phyloP scores from a whole-genome alignment of 2,113 vertebrate genomes.

The Emberiza fucata region DNA sequence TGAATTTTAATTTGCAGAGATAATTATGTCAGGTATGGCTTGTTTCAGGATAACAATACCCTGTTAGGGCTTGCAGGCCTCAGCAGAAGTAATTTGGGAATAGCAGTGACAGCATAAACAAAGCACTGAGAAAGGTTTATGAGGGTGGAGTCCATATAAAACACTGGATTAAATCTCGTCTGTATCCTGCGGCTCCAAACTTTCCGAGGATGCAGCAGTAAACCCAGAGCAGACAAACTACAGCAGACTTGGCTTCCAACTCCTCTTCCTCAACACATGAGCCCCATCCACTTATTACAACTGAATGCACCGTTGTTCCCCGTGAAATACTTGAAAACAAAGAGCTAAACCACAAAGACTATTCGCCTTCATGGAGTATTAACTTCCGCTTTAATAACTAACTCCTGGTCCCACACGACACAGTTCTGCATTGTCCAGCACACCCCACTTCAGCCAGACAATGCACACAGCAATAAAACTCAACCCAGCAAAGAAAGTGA shows the following conservation, averaged over 20 bases:
- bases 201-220: neutral
- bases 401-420: neutral
- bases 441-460: slow-evolving; percentile 39
- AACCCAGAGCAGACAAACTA: neutral
- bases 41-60: slow-evolving; percentile 23
- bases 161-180: neutral
- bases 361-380: neutral
- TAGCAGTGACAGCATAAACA: neutral
- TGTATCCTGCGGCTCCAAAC: slow-evolving; percentile 39
- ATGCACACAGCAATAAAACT: slow-evolving; percentile 58
- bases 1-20: neutral
- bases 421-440: slow-evolving; percentile 13
- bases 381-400: slow-evolving; percentile 40
- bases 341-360: slow-evolving; percentile 18
- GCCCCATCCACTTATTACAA: slow-evolving; percentile 41
- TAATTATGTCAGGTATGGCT: slow-evolving; percentile 36
- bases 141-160: slow-evolving; percentile 32
- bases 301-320: slow-evolving; percentile 30
- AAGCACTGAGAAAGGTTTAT: slow-evolving; percentile 20
- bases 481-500: slow-evolving; percentile 57
- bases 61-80: slow-evolving; percentile 33
- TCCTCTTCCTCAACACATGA: neutral
- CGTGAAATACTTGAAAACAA: neutral
- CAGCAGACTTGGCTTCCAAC: neutral
- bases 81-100: neutral